phyloP scores from a whole-genome alignment of 92 coral and sea anemone species.

The Epizoanthus stellaris region DNA sequence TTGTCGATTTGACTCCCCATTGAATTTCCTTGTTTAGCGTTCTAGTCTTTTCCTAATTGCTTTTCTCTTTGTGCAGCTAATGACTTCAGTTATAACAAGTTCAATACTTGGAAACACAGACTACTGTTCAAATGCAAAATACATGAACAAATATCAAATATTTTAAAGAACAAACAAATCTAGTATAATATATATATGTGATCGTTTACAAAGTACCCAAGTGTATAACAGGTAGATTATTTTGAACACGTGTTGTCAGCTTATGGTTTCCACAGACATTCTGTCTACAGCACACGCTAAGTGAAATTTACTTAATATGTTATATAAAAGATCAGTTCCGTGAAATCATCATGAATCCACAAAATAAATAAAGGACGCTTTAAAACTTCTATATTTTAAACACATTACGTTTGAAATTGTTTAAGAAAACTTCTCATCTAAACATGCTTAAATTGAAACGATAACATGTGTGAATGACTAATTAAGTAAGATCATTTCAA shows the following conservation, averaged over 20 bases:
- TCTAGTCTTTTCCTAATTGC: slow-evolving; percentile 29
- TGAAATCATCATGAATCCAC: not conserved
- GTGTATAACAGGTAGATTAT: not conserved
- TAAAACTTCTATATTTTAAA: not conserved
- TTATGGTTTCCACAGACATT: slow-evolving; percentile 36
- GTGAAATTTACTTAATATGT: not conserved
- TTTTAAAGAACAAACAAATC: slow-evolving; percentile 2
- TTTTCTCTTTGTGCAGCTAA: slow-evolving; percentile 50
- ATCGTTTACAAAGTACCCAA: slow-evolving; percentile 5
- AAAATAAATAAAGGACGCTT: not conserved
- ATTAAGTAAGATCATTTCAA: not conserved
- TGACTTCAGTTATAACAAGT: slow-evolving; percentile 37
- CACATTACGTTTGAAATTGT: not conserved
- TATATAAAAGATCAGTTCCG: not conserved
- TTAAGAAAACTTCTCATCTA: slow-evolving; percentile 8
- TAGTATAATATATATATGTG: not conserved
- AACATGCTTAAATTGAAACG: not conserved
- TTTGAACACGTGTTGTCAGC: slow-evolving; percentile 33
- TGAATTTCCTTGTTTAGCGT: slow-evolving; percentile 41
- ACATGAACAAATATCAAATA: slow-evolving; percentile 5
- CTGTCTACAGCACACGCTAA: slow-evolving; percentile 59
- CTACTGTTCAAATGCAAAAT: not conserved
- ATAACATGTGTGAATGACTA: not conserved
- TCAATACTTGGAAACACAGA: slow-evolving; percentile 4
- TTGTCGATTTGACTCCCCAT: slow-evolving; percentile 18